phyloP scores from a whole-genome alignment of 2,797 vertebrate species.

The Danio albolineatus region DNA sequence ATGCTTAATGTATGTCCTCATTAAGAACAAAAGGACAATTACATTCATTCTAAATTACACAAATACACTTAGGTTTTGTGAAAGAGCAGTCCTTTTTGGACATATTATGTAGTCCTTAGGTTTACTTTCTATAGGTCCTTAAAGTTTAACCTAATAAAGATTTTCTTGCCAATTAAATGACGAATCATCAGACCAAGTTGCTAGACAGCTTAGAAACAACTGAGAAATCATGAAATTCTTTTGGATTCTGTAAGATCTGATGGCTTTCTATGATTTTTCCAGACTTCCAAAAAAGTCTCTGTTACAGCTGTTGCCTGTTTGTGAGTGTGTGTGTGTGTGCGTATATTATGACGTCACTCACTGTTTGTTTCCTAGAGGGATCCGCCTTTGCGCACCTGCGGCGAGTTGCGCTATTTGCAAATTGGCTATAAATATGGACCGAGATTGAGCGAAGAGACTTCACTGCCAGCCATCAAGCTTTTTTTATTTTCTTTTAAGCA shows the following conservation, averaged over 20 bases:
- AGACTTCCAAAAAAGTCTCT: background rate
- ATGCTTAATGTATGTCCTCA: constrained; percentile 31
- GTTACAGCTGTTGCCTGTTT: too few relatives aligned
- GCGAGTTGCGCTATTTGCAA: too few relatives aligned
- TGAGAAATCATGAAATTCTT: too few relatives aligned
- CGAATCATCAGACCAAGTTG: background rate
- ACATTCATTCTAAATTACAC: background rate
- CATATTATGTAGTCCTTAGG: background rate
- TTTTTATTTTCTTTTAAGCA: too few relatives aligned
- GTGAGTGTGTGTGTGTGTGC: too few relatives aligned
- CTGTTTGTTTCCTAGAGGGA: too few relatives aligned
- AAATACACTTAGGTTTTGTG: background rate
- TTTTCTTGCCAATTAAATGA: background rate
- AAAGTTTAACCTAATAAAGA: background rate
- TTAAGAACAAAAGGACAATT: constrained; percentile 30
- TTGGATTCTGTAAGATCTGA: background rate
- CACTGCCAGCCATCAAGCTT: too few relatives aligned
- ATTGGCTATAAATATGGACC: too few relatives aligned
- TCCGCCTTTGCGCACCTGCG: too few relatives aligned
- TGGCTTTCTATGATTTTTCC: background rate
- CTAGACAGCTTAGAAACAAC: too few relatives aligned
- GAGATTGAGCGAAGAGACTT: too few relatives aligned
- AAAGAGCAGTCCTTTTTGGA: background rate
- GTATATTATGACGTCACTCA: too few relatives aligned
- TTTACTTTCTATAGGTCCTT: background rate